Base-by-base conservation (phyloP, 2,888 invertebrate species). In the Philhelius pedissequus region DNA sequence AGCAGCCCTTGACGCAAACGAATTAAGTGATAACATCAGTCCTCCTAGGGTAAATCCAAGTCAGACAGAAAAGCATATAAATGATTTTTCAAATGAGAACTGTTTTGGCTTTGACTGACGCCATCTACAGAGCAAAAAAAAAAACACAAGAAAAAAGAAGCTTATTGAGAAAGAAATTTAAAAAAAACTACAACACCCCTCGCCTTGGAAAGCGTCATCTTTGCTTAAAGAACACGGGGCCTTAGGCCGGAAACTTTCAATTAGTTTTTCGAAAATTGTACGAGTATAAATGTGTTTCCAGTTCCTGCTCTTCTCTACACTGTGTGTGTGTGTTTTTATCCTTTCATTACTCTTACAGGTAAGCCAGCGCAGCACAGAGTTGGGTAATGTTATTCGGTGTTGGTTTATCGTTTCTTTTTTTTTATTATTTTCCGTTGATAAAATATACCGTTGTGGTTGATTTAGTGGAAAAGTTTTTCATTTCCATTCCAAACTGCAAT, bases 381-480 rank as follows among this genome's bases (percentile, higher is more conserved):
- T 48, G 22, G 25, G 20, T 60, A 83, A 83, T 70, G 74, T 62
- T 77, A 73, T 56, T 68, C 45, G n/a, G n/a, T n/a, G n/a, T n/a
- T n/a, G n/a, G n/a, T 64, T 78, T 78, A 56, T 62, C 32, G 32
- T n/a, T 50, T 15, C 4, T 25, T 56, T 56, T 35, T 58, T 58
- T 38, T 60, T 32, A 38, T 25, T n/a, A 58, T n/a, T 58, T 62
- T 60, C 35, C 35, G 27, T 32, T 38, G 30, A 62, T 74, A 50
- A 58, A 74, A 58, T 60, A 58, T 60, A 58, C 69, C 45, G 32
- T 56, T 69, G 83, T 74, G 69, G 74, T 83, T 83, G 83, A 83
- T 83, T 83, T 83, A 83, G 83, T 79, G 70, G 48, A 79, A 83
- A 83, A 83, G 68, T 83, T 83, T 69, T 75, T 73, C 71, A 74